Percentiles rank a stretch among this genome's conserved stretches.
Evolutionary conservation across 2,888 invertebrate species (phyloP).

Genomic region (Ornithoptera priamus): DNA sequence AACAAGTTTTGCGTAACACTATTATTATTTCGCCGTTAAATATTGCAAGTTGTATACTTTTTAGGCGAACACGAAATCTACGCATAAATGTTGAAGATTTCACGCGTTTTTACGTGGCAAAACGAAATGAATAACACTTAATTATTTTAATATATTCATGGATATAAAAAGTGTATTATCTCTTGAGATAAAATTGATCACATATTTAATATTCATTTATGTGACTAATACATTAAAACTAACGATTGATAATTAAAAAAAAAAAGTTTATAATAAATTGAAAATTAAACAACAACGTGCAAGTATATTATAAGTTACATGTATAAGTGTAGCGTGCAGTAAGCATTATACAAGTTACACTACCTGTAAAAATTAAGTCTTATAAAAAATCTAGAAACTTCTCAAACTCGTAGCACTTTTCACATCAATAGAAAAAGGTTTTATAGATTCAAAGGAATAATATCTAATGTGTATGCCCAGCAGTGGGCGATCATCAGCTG

Average conservation of each 20-base stretch:
- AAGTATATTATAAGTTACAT: too few species aligned
- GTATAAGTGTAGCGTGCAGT: too few species aligned
- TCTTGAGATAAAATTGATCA: too few species aligned
- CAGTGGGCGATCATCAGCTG: too few species aligned
- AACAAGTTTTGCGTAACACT: background rate
- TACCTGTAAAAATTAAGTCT: background rate
- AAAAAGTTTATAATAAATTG: background rate
- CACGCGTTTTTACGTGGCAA: too few species aligned
- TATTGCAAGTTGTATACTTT: background rate
- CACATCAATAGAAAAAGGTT: background rate
- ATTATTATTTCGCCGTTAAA: background rate
- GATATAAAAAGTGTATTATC: too few species aligned
- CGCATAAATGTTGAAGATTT: too few species aligned
- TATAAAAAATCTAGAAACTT: slow-evolving; percentile 11
- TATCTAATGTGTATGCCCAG: too few species aligned
- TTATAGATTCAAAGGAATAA: too few species aligned
- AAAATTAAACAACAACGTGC: too few species aligned
- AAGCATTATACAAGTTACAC: too few species aligned
- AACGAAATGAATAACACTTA: too few species aligned
- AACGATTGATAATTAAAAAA: slow-evolving; percentile 1
- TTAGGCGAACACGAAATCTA: background rate
- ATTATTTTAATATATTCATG: background rate
- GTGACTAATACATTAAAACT: background rate
- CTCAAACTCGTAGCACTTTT: slow-evolving; percentile 3
- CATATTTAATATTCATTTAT: background rate